Conservation (phyloP, 2,888 invertebrate species). For the Lucinisca nassula region DNA sequence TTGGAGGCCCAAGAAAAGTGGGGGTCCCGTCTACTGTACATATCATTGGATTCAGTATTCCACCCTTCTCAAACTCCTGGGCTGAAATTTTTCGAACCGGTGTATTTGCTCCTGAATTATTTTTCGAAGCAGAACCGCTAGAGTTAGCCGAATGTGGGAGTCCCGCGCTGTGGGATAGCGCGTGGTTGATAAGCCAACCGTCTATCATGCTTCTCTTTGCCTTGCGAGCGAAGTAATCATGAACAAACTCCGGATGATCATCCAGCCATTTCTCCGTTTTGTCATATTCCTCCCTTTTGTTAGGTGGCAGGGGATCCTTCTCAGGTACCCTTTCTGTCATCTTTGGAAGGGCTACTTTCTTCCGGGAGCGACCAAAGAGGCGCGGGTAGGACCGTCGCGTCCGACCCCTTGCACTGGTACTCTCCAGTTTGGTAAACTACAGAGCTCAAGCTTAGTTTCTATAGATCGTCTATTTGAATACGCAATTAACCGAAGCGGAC, state of each 20-base stretch:
- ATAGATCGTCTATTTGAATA: slow-evolving; percentile 68
- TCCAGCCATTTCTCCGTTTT: slow-evolving; percentile 97
- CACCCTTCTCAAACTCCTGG: slow-evolving; percentile 98
- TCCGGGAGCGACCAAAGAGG: slow-evolving; percentile 64
- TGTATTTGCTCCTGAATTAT: slow-evolving; percentile 94
- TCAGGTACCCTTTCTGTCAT: slow-evolving; percentile 68
- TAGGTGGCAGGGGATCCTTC: slow-evolving; percentile 70
- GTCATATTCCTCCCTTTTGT: slow-evolving; percentile 79
- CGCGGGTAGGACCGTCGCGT: slow-evolving; percentile 67
- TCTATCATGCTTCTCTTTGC: slow-evolving; percentile 97
- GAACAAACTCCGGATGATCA: slow-evolving; percentile 98
- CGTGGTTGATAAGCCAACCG: slow-evolving; percentile 93
- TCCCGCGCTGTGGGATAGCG: slow-evolving; percentile 80
- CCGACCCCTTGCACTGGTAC: slow-evolving; percentile 51
- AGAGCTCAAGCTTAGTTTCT: slow-evolving; percentile 20
- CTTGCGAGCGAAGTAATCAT: slow-evolving; percentile 97
- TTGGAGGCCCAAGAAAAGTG: slow-evolving; percentile 92
- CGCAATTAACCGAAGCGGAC: slow-evolving; percentile 69
- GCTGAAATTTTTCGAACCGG: slow-evolving; percentile 98
- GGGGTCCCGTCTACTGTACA: slow-evolving; percentile 96
- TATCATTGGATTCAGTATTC: slow-evolving; percentile 96
- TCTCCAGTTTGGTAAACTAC: slow-evolving; percentile 62
- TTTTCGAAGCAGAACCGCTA: slow-evolving; percentile 81
- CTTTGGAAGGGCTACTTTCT: slow-evolving; percentile 60
- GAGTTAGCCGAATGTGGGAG: slow-evolving; percentile 78